Evolutionary conservation across 2,113 vertebrate species (phyloP).

Genomic region (Oenanthe melanoleuca): DNA sequence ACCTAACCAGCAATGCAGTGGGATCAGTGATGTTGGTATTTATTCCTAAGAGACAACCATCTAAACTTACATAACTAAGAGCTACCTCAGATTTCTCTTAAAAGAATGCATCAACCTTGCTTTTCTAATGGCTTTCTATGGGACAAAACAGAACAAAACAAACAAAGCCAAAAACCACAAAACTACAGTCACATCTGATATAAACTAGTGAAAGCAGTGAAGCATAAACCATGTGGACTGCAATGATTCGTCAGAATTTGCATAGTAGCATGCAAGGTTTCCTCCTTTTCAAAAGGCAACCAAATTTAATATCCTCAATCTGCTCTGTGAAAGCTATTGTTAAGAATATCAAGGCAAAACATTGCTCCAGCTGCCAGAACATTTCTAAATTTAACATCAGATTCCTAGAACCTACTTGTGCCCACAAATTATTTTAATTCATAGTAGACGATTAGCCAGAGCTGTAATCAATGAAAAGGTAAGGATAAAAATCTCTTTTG

Average conservation of each 20-base stretch:
- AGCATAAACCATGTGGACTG: background rate
- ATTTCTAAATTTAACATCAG: background rate
- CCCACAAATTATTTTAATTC: background rate
- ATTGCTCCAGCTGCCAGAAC: background rate
- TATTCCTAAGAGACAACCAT: background rate
- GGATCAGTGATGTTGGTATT: background rate
- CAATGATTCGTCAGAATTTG: slow-evolving; percentile 25
- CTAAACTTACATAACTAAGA: background rate
- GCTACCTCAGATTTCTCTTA: background rate
- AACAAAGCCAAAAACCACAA: too few relatives aligned
- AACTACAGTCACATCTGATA: background rate
- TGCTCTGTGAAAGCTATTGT: background rate
- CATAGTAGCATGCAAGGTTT: background rate
- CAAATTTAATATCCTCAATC: background rate
- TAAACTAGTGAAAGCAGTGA: background rate
- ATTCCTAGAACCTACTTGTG: background rate
- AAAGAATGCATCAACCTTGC: background rate
- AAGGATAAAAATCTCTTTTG: background rate
- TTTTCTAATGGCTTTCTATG: background rate
- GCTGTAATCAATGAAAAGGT: background rate
- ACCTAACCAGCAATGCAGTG: background rate
- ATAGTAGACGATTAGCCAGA: background rate
- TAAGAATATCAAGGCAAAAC: background rate
- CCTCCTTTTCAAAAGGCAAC: background rate
- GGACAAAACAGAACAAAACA: too few relatives aligned